Evolutionary conservation across 2,888 invertebrate species (phyloP).

Genomic region (Xanthia icteritia): DNA sequence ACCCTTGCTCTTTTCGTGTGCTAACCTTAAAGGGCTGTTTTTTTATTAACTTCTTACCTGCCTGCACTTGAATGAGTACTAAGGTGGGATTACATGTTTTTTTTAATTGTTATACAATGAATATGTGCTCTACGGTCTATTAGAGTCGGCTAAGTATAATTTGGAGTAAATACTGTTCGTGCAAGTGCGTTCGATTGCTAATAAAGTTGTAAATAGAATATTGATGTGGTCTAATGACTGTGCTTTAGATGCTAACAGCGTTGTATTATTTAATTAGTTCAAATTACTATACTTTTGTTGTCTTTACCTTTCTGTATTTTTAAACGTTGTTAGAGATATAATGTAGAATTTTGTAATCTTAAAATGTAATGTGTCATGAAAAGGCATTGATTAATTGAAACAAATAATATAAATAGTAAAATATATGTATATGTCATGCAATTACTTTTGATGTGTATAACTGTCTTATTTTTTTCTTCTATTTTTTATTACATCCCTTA

Average conservation of each 20-base stretch:
- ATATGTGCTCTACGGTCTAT: slow-evolving; percentile 66
- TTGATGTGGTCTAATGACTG: slow-evolving; percentile 23
- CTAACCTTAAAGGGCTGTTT: slow-evolving; percentile 79
- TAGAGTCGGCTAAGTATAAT: slow-evolving; percentile 50
- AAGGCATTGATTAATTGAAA: neutral
- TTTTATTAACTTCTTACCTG: slow-evolving; percentile 80
- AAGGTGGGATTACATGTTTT: slow-evolving; percentile 74
- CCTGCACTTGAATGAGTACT: slow-evolving; percentile 65
- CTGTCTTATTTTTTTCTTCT: slow-evolving; percentile 28
- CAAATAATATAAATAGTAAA: slow-evolving; percentile 1
- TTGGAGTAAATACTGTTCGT: slow-evolving; percentile 48
- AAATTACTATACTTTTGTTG: neutral
- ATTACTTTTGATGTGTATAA: slow-evolving; percentile 25
- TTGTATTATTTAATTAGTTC: slow-evolving; percentile 21
- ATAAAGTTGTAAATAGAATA: slow-evolving; percentile 38
- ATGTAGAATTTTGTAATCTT: neutral
- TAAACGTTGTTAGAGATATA: neutral
- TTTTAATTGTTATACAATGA: slow-evolving; percentile 68
- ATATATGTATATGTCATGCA: slow-evolving; percentile 1
- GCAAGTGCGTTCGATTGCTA: slow-evolving; percentile 18
- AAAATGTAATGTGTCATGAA: neutral
- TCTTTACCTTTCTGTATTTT: neutral
- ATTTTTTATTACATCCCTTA: slow-evolving; percentile 50
- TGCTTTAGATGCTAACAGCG: slow-evolving; percentile 5
- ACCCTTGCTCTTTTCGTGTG: slow-evolving; percentile 88